Evolutionary conservation across 2,888 invertebrate species (phyloP), one percentile per base, ranked within the genome.

Genomic region (Megaustenia siamemsis): DNA sequence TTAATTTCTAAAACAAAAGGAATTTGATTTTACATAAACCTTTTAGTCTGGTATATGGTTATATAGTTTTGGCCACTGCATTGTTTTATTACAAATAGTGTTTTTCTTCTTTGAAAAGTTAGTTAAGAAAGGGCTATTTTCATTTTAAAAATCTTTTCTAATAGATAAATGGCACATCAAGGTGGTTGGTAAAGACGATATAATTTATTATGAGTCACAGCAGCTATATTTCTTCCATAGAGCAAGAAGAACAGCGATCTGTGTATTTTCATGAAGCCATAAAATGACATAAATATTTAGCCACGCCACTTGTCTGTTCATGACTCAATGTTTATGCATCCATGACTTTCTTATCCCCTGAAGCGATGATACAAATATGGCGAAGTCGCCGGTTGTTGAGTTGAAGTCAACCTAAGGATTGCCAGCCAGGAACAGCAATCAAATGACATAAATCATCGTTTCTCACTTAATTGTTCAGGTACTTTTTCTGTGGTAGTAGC

Each of bases 271-370:
- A n/a, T 28, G 28, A 40, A 73, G 32, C 49, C 49, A 73, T 5
- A 73, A 35, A 49, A 49, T 21, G 21, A 49, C 38, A 43, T 78
- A 45, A 40, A 43, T 78, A 40, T 21, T 66, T 77, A 40, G 71
- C 43, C 43, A 43, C 71, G 45, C 63, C 66, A 73, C 28, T 38
- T 77, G 40, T 45, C 63, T 82, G 60, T 40, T 77, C 53, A 77
- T 83, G 40, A 83, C 83, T 78, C 69, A 83, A 71, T 83, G 77
- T 71, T 77, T 71, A 83, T 71, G 83, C 78, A 77, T 71, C 63
- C 69, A 83, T 83, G 83, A 85, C 85, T 85, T 85, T 85, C 85
- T 85, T 85, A 85, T 85, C 85, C 84, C 85, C 81, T 85, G 85
- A 85, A 85, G 85, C 85, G 81, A 38, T 84, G 84, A 81, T 63